Evolutionary conservation across 2,888 invertebrate species (phyloP).

Genomic region (Pammene aurita): DNA sequence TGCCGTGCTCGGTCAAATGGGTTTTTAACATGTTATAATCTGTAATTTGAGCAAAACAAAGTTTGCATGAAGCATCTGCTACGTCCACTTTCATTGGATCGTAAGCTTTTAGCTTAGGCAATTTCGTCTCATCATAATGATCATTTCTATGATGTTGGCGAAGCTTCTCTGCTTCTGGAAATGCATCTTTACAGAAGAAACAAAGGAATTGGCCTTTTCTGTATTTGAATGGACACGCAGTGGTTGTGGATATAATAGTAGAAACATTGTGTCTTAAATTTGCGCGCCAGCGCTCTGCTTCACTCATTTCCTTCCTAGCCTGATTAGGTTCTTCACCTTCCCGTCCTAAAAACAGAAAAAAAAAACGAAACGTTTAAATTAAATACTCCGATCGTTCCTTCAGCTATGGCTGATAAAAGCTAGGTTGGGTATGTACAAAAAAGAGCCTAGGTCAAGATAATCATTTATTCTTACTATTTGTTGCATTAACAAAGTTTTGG

Average conservation of each 20-base stretch:
- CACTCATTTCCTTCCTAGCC: constrained; percentile 58
- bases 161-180: constrained; percentile 72
- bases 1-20: constrained; percentile 67
- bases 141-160: constrained; percentile 64
- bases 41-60: constrained; percentile 60
- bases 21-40: constrained; percentile 65
- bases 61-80: constrained; percentile 61
- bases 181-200: constrained; percentile 71
- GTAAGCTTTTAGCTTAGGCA: constrained; percentile 69
- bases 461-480: background rate
- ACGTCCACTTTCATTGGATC: constrained; percentile 77
- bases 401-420: constrained; percentile 39
- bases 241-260: constrained; percentile 65
- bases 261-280: constrained; percentile 71
- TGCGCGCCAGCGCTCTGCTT: constrained; percentile 56
- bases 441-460: background rate
- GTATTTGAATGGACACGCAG: constrained; percentile 77
- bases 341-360: constrained; percentile 82
- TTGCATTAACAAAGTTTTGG: background rate
- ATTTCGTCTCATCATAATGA: constrained; percentile 59
- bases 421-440: background rate
- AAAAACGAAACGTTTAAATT: constrained; percentile 43
- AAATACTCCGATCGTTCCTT: constrained; percentile 44
- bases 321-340: constrained; percentile 60
- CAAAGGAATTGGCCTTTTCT: constrained; percentile 73